These are phyloP conservation scores for Prunella himalayana DNA, from an alignment of 2,113 vertebrate genomes.

Conservation along the genomic window DNA sequence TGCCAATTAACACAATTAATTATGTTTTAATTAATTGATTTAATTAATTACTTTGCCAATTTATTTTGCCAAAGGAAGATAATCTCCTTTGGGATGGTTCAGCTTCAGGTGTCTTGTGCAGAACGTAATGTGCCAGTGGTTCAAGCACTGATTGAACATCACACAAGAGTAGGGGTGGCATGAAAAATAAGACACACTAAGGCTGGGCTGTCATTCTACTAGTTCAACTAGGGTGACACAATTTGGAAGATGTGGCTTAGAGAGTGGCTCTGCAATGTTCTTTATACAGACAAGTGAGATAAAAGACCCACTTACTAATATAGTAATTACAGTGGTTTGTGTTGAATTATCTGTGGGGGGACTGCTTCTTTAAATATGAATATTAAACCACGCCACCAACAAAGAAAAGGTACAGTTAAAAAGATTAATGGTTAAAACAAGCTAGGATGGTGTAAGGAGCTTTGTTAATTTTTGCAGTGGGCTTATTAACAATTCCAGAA, in stretches of 20 bases:
- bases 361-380: not conserved
- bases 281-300: not conserved
- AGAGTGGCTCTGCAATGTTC: not conserved
- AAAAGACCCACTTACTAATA: not conserved
- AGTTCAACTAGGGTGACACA: not conserved
- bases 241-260: not conserved
- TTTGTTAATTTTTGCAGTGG: not conserved
- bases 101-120: not conserved
- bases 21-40: no score
- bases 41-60: no score
- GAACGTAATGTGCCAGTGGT: not conserved
- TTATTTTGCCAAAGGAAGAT: not conserved
- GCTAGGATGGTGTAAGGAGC: not conserved
- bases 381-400: not conserved
- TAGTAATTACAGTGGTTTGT: not conserved
- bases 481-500: not conserved
- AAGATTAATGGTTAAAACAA: not conserved
- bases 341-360: not conserved
- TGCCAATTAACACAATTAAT: not conserved
- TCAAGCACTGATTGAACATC: not conserved
- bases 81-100: not conserved
- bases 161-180: not conserved
- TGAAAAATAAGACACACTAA: not conserved
- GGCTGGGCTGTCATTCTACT: not conserved
- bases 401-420: not conserved